These are phyloP conservation scores for Agapostemon virescens DNA, from an alignment of 2,888 invertebrate species.

Conservation along the genomic window DNA sequence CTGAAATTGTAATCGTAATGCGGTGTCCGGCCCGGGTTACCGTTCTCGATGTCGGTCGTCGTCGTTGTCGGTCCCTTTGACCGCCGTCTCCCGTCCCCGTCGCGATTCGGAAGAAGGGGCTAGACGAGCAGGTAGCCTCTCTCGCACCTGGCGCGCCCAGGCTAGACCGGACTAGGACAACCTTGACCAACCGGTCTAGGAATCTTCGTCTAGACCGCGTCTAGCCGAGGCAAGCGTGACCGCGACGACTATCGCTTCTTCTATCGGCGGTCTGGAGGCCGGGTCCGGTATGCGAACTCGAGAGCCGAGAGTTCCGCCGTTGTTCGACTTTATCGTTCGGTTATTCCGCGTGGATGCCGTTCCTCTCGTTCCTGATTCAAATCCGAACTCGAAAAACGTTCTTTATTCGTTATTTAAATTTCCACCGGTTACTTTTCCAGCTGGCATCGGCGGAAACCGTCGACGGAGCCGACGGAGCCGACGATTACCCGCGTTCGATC, in stretches of 20 bases:
- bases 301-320: no score
- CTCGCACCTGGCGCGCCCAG: conserved; percentile 20
- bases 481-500: no score
- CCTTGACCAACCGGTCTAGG: conserved; percentile 54
- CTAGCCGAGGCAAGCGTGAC: conserved; percentile 55
- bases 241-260: conserved; percentile 51
- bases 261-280: conserved; percentile 51
- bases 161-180: conserved; percentile 20
- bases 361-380: no score
- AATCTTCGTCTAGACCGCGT: conserved; percentile 52
- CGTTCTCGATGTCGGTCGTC: conserved; percentile 29
- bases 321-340: not conserved
- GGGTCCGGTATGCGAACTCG: conserved; percentile 1
- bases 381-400: no score
- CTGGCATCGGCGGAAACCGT: not conserved
- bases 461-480: not conserved
- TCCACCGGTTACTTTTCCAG: no score
- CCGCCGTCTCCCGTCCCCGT: not conserved
- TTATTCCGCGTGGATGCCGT: not conserved
- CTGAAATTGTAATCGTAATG: conserved; percentile 57
- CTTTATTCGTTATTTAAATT: no score
- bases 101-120: conserved; percentile 38
- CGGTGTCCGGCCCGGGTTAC: conserved; percentile 32
- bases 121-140: conserved; percentile 24
- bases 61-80: conserved; percentile 48